Evolutionary conservation across 2,888 invertebrate genomes (phyloP), one percentile per base, ranked within the genome.

Genomic region (Agrotis exclamationis): DNA sequence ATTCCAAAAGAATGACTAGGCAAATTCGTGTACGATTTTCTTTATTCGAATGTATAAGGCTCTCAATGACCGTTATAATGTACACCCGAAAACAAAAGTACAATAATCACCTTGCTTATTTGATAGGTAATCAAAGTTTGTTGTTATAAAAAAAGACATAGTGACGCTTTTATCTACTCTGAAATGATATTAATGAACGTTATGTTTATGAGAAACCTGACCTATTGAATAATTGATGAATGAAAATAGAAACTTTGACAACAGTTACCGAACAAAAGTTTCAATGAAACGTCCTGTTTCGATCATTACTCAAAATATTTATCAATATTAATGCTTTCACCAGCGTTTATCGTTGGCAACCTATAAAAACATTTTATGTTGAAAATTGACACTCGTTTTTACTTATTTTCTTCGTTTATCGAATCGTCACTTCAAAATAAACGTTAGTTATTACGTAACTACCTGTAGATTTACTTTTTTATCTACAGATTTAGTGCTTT

Each of bases 401-500:
- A 47, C 68, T 63, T 59, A 58, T 62, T 74, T 70, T 16, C n/a
- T 16, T 57, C 54, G 28, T 59, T 51, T 65, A 54, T 53, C 24
- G 56, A 65, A 67, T 70, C 44, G 53, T 50, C 62, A 59, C 45
- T 74, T 48, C 28, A 53, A 13, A 39, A 39, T 11, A 39, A 39
- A 9, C 7, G 33, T 44, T 45, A 16, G 16, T 51, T 28, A 56
- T n/a, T 62, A 39, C 2, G 28, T 63, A 53, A 11, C 16, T 54
- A 74, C 63, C 71, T 60, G 74, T 81, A 74, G 75, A 7, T 74
- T 71, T 70, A 74, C 57, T 71, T 78, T 33, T 74, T 65, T 28
- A 45, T 20, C 14, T 2, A 50, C 39, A 45, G 70, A 70, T 74
- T 47, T 44, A 70, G 70, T 24, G 16, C 20, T 45, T 24, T 66